Percentiles rank a stretch among this genome's conserved stretches.
Evolutionary conservation across 1,140 invertebrate genomes (phyloP).

Genomic region (Hydropsyche tenuis): DNA sequence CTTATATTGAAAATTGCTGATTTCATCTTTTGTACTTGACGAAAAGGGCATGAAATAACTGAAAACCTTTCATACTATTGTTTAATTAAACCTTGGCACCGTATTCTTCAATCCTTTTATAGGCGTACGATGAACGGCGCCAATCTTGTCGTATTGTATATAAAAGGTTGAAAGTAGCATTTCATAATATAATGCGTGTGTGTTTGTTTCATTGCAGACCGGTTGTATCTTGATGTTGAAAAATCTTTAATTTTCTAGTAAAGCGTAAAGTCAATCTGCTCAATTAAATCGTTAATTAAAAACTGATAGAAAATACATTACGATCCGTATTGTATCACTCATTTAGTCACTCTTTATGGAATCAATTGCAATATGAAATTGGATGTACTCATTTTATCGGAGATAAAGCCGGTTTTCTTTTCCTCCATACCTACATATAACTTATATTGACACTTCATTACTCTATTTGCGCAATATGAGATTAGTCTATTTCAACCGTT

Average conservation of each 20-base stretch:
- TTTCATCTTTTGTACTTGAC: background rate
- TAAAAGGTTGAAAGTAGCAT: conserved; percentile 12
- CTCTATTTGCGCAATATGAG: background rate
- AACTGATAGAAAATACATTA: background rate
- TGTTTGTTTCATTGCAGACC: too few relatives aligned
- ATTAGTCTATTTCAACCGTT: too few relatives aligned
- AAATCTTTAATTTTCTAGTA: background rate
- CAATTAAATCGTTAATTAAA: conserved; percentile 5
- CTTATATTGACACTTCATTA: background rate
- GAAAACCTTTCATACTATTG: conserved; percentile 5
- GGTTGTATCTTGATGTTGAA: too few relatives aligned
- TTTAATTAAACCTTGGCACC: conserved; percentile 7
- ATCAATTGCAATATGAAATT: conserved; percentile 1
- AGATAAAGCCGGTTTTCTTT: background rate
- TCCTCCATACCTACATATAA: background rate
- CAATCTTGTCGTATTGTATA: background rate
- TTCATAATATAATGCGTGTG: background rate
- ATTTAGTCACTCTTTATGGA: background rate
- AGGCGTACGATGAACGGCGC: background rate
- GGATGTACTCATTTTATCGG: background rate
- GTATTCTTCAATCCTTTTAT: conserved; percentile 1
- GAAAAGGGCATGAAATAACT: background rate
- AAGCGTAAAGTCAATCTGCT: background rate
- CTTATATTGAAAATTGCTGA: background rate
- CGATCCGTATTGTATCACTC: too few relatives aligned